Evolutionary conservation across 92 coral and sea anemone species (phyloP), one percentile per base, ranked within the genome.

Genomic region (Actinernus sp.): DNA sequence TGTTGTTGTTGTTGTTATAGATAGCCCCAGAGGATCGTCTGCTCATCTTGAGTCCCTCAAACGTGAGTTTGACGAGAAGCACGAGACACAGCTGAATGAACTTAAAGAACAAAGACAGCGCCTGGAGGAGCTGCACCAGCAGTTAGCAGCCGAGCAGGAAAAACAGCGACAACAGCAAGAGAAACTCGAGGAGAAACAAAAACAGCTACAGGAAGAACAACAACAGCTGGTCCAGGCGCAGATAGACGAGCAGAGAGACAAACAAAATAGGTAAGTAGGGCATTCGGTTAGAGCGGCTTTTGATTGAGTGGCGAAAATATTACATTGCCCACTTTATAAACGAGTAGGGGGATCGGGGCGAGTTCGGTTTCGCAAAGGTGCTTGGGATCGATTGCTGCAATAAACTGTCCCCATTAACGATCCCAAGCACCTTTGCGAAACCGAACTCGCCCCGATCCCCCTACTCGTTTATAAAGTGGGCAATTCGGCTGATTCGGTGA

Each of bases 231-330:
- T 74, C 7, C 97, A 84, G 26, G 47, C 65, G 36, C 79, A 70
- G 52, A 76, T 82, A 22, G 96, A 95, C 14, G 88, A 79, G 39
- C 85, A 90, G 68, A 82, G 87, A 31, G 88, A 76, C 23, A 85
- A 70, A 29, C 91, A 90, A 24, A 64, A 70, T 22, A 74, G 38
- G 81, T 70, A 32, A 20, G 30, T n/a, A 13, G 48, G 1, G 19
- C 14, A 0, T n/a, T n/a, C n/a, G n/a, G n/a, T n/a, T n/a, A n/a
- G n/a, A n/a, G n/a, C n/a, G n/a, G n/a, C n/a, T n/a, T n/a, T n/a
- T n/a, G n/a, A n/a, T n/a, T n/a, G n/a, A n/a, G n/a, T n/a, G n/a
- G n/a, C n/a, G n/a, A n/a, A n/a, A n/a, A n/a, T n/a, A n/a, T n/a
- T n/a, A n/a, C n/a, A n/a, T n/a, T n/a, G n/a, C n/a, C n/a, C n/a